Evolutionary conservation across 2,888 invertebrate genomes (phyloP), one percentile per base, ranked within the genome.

Genomic region (Chrysodeixis includens): DNA sequence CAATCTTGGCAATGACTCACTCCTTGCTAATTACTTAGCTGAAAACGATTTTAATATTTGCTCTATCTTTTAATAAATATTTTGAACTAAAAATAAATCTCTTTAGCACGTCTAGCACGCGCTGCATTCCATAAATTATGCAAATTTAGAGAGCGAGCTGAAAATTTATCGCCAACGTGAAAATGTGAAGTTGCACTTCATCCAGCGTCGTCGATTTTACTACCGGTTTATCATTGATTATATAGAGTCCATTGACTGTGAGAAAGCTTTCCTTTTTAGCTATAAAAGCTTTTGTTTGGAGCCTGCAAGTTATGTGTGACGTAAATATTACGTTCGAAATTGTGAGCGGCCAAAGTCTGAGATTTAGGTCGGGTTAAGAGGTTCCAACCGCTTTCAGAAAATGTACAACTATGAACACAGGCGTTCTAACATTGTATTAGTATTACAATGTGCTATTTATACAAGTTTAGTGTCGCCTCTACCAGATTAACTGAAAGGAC

Each of bases 401-500:
- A 49, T 49, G 20, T 10, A 40, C 40, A 40, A 40, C n/a, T 40
- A 40, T 40, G 18, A 20, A 18, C 1, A 49, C 1, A 18, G 10
- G 5, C n/a, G n/a, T 40, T 40, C n/a, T 14, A 35, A 35, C 14
- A 14, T 4, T 35, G 14, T 4, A 14, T 12, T 35, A 5, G 14
- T 14, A 35, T 5, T 14, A 40, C n/a, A n/a, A n/a, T 40, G n/a
- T n/a, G 5, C 56, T 35, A 4, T 1, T 35, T 22, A 52, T 14
- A 52, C 10, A 54, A 18, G 55, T 4, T 16, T 49, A 46, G 46
- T 10, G 18, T 49, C 20, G 4, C 46, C 9, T 10, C 10, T 20
- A 20, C 9, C 20, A 20, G 16, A 20, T 49, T 20, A 9, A 9
- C 20, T 12, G 79, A 83, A 86, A 78, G 78, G 74, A 70, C 51